These are phyloP conservation scores for Drosophila rubida DNA, from an alignment of 2,888 invertebrate genomes.

Conservation along the genomic window DNA sequence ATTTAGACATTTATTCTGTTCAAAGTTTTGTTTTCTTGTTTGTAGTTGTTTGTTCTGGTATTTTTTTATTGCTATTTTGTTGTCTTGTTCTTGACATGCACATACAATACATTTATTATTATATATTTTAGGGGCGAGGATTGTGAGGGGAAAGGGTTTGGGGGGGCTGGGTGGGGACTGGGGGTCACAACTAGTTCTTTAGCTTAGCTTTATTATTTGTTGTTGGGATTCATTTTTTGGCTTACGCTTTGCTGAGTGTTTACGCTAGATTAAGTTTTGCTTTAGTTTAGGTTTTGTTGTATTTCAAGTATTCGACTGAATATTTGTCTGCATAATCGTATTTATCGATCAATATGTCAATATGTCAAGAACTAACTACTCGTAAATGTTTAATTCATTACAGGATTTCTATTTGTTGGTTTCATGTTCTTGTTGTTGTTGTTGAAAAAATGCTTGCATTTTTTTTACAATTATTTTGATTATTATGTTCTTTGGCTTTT, in stretches of 20 bases:
- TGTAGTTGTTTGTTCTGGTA: constrained; percentile 20
- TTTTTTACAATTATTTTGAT: constrained; percentile 53
- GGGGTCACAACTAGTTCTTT: constrained; percentile 54
- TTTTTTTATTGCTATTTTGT: constrained; percentile 48
- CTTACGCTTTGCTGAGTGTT: constrained; percentile 73
- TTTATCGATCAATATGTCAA: constrained; percentile 39
- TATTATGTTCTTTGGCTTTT: constrained; percentile 76
- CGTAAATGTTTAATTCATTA: constrained; percentile 14
- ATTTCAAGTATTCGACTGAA: constrained; percentile 19
- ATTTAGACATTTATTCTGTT: constrained; percentile 75
- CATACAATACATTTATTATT: constrained; percentile 27
- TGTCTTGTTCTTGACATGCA: constrained; percentile 46
- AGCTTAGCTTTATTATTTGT: constrained; percentile 58
- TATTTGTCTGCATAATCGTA: constrained; percentile 35
- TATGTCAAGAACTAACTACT: constrained; percentile 50
- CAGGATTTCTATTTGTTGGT: constrained; percentile 20
- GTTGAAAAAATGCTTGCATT: constrained; percentile 46
- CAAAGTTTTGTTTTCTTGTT: constrained; percentile 41
- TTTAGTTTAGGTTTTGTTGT: constrained; percentile 12
- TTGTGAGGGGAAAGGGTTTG: not conserved
- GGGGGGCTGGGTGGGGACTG: not conserved
- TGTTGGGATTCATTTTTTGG: constrained; percentile 56
- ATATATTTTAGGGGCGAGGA: constrained; percentile 7
- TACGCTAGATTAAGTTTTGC: constrained; percentile 66
- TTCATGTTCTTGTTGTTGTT: no score